Evolutionary conservation across 2,888 invertebrate species (phyloP), one percentile per base, ranked within the genome.

Genomic region (Orthosia gracilis): DNA sequence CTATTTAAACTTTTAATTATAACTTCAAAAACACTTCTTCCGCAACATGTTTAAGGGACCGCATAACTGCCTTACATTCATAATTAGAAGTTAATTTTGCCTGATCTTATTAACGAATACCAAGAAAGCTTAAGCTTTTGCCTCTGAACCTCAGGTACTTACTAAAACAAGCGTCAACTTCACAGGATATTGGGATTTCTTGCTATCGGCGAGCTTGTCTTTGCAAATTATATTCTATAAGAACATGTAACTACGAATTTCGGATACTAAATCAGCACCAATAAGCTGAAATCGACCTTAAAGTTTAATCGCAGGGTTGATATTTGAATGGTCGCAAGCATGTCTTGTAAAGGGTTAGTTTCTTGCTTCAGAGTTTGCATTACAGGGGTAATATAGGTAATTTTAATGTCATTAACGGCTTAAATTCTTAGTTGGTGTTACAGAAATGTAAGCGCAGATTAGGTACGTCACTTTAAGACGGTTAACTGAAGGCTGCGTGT

Each of bases 321-420:
- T 11, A 47, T 47, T 81, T 31, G 23, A 26, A 65, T 7, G 4
- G 7, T 21, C 17, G 1, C 5, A 45, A 50, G n/a, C 12, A 40
- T 59, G 45, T 59, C 75, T 73, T 65, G 62, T 58, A 77, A 80
- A 70, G 78, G 82, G 59, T 74, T 81, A 78, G 78, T 73, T 76
- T 70, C 50, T 65, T 81, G 64, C 17, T 52, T 63, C 63, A 55
- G 47, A 75, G 73, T 84, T 83, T 78, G 69, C 59, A 66, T 81
- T 73, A 67, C 73, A 55, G 52, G 57, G 80, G 64, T 82, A 72
- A 78, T 74, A 72, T 68, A 67, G 73, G 76, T 54, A 76, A 83
- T 76, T 80, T 83, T 80, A 83, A 83, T 83, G 80, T 64, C 63
- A 83, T 80, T 80, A 83, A 59, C 61, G 61, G 64, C 80, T 76